These are phyloP conservation scores for Ceriagrion tenellum DNA, from an alignment of 2,888 invertebrate genomes.

Conservation along the genomic window DNA sequence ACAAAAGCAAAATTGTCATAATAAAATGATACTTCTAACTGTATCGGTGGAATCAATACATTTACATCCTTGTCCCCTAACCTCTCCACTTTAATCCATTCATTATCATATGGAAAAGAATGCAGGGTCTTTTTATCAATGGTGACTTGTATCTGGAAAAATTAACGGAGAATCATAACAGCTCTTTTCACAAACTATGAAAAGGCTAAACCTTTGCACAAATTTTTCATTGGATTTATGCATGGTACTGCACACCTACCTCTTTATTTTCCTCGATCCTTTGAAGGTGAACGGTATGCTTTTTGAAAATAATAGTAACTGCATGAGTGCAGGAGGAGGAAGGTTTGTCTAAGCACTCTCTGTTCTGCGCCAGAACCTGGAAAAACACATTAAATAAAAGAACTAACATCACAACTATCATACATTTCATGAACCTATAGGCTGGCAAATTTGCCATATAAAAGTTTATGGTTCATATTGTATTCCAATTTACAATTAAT, in stretches of 20 bases:
- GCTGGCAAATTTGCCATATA: no score
- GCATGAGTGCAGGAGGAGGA: constrained; percentile 84
- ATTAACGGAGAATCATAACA: constrained; percentile 17
- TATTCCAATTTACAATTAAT: no score
- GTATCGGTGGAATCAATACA: constrained; percentile 84
- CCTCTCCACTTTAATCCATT: constrained; percentile 83
- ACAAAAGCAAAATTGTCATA: constrained; percentile 78
- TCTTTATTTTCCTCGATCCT: constrained; percentile 73
- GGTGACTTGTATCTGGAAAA: constrained; percentile 78
- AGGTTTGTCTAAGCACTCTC: constrained; percentile 82
- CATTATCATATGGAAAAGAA: constrained; percentile 80
- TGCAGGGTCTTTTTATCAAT: constrained; percentile 79
- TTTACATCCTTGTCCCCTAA: constrained; percentile 83
- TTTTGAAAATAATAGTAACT: constrained; percentile 84
- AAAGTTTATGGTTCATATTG: no score
- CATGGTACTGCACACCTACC: neutral
- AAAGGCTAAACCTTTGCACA: neutral
- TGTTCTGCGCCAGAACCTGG: constrained; percentile 86
- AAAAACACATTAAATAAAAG: neutral
- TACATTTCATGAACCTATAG: no score
- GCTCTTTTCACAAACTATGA: neutral
- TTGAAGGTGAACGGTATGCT: constrained; percentile 80
- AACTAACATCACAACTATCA: no score
- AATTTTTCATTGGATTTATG: neutral
- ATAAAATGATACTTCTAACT: constrained; percentile 83